Base-by-base conservation (phyloP, 2,113 vertebrate genomes). In the Lepus americanus region DNA sequence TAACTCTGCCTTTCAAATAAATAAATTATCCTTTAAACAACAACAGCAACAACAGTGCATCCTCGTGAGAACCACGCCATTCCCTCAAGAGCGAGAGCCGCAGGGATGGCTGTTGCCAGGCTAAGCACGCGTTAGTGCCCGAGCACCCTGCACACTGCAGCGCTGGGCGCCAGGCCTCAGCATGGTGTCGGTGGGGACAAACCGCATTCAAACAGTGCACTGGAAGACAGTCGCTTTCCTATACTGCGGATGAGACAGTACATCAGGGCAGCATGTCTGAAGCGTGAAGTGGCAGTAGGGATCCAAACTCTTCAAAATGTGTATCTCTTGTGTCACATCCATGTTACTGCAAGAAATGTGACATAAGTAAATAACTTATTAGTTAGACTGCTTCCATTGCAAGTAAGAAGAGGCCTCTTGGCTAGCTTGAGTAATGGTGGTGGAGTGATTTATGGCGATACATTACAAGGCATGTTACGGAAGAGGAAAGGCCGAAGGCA, bases 301-400 rank as follows among this genome's bases (percentile, higher is more conserved):
- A 59, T 55, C 29, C 78, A 89, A 92, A 83, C 9, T 59, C 23
- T 77, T 81, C 66, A 81, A 82, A 67, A 80, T 31, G 9, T 89
- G 1, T 78, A 31, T 9, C 39, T 94, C 67, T 86, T 84, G 33
- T 33, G 4, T 76, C 81, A 85, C 39, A 81, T 13, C 44, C 59
- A 69, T 93, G 95, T 87, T 82, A 88, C 66, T 64, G 69, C 36
- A 78, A 86, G 39, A 84, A 70, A 85, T n/a, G 64, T 85, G 55
- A 69, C 64, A 23, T 51, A 76, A 94, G n/a, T 33, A 89, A 89
- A 86, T 86, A 36, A 67, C 11, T 33, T 20, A 70, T 85, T 83
- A 66, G 19, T 92, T 89, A 80, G 64, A 87, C 9, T 3, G 3
- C 6, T 86, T 79, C 69, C 27, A n/a, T 63, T 79, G 20, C 88